These are phyloP conservation scores for Archivesica marissinica DNA, from an alignment of 1,140 invertebrate genomes.

Conservation along the genomic window DNA sequence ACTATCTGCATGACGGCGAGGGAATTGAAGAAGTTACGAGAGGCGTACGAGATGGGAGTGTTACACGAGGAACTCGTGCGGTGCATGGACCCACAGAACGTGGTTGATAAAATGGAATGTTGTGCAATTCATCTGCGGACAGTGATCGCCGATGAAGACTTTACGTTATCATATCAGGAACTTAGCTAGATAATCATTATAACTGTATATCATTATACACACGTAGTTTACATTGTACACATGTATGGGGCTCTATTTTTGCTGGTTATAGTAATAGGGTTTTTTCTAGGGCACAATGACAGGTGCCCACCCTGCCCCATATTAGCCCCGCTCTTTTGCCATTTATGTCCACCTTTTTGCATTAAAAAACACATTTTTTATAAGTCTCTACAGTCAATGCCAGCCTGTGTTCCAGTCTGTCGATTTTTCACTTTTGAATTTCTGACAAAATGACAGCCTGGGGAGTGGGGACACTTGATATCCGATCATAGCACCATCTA, in stretches of 20 bases:
- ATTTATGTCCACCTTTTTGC: background rate
- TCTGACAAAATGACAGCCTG: no score
- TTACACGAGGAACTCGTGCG: conserved; percentile 45
- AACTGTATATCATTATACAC: background rate
- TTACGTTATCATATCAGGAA: conserved; percentile 52
- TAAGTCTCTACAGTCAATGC: no score
- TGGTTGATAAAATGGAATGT: conserved; percentile 60
- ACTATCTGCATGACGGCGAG: conserved; percentile 55
- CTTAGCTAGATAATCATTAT: conserved; percentile 12
- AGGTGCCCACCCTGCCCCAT: no score
- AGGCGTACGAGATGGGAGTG: conserved; percentile 55
- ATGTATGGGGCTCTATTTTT: background rate
- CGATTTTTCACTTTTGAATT: no score
- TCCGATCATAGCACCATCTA: no score
- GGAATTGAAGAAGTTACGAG: conserved; percentile 40
- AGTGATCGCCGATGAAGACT: conserved; percentile 55
- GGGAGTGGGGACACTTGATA: no score
- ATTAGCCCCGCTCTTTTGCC: no score
- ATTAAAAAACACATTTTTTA: background rate
- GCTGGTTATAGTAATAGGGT: background rate
- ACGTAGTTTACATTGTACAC: no score
- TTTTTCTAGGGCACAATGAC: background rate
- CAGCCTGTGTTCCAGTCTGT: no score
- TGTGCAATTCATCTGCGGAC: conserved; percentile 61
- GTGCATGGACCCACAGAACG: conserved; percentile 45